A percentile compares a stretch with the other conserved stretches of the same genome.
Evolutionary conservation across 2,888 invertebrate genomes (phyloP).

Genomic region (Atrina japonica): DNA sequence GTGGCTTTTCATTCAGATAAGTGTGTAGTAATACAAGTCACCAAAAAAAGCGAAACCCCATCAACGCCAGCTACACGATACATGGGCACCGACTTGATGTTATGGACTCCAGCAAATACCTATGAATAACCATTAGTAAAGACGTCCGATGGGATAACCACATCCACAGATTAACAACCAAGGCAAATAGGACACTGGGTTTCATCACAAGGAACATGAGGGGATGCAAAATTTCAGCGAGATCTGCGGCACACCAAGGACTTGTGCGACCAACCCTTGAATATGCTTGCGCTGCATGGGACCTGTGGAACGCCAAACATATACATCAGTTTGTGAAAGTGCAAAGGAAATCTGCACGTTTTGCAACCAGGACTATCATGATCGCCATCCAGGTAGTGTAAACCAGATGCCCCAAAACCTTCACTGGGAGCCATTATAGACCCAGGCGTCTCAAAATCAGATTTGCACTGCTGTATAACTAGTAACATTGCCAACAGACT

Average conservation of each 20-base stretch:
- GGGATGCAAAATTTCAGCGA: background rate
- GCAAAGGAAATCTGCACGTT: conserved; percentile 15
- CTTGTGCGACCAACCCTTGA: conserved; percentile 22
- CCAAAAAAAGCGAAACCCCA: no score
- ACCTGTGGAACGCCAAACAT: conserved; percentile 5
- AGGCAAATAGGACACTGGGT: background rate
- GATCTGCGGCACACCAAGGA: conserved; percentile 78
- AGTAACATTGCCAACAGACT: no score
- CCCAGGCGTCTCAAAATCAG: no score
- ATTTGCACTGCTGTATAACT: no score
- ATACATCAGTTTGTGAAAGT: conserved; percentile 23
- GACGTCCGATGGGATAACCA: no score
- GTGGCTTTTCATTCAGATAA: no score
- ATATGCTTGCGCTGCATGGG: conserved; percentile 19
- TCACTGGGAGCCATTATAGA: conserved; percentile 18
- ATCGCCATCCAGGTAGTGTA: conserved; percentile 18
- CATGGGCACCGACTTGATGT: no score
- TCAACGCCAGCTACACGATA: no score
- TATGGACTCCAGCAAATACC: no score
- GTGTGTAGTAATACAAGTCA: no score
- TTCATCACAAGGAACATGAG: conserved; percentile 3
- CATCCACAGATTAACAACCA: background rate
- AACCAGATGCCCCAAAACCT: conserved; percentile 8
- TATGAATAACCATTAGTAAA: no score
- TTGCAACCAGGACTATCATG: conserved; percentile 11